phyloP scores from a whole-genome alignment of 2,888 invertebrate species.

The Loripinus fragilis region DNA sequence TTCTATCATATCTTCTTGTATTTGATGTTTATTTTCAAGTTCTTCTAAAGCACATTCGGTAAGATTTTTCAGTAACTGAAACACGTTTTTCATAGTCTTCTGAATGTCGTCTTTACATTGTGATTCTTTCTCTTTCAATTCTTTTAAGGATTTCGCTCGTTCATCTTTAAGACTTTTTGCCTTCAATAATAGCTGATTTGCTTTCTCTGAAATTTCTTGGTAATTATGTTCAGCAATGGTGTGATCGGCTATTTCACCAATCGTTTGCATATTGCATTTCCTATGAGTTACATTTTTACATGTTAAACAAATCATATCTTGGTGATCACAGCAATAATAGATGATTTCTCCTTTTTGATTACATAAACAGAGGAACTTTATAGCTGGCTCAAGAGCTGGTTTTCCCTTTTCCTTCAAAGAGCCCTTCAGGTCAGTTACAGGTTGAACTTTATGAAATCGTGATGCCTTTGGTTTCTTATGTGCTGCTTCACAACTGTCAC shows the following conservation, averaged over 20 bases:
- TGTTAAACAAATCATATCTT: not conserved
- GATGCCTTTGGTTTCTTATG: not conserved
- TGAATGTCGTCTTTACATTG: not conserved
- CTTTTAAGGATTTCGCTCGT: not conserved
- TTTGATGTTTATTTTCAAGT: not conserved
- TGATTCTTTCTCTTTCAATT: not conserved
- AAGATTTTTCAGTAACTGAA: not conserved
- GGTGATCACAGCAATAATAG: not conserved
- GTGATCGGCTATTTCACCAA: not conserved
- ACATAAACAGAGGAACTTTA: not conserved
- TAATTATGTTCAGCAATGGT: not conserved
- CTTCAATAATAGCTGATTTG: not conserved
- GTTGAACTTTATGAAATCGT: not conserved
- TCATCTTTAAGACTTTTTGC: not conserved
- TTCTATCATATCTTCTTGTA: not conserved
- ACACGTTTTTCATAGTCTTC: not conserved
- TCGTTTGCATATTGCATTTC: not conserved
- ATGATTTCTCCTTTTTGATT: not conserved
- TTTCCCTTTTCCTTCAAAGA: not conserved
- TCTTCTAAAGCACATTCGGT: not conserved
- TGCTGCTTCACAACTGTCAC: not conserved
- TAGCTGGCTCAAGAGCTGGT: not conserved
- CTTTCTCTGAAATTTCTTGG: not conserved
- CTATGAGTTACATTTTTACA: not conserved
- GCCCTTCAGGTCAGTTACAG: not conserved